Percentiles rank a stretch among this genome's conserved stretches.
Evolutionary conservation across 2,797 vertebrate species (phyloP).

Genomic region (Sardinella longiceps): DNA sequence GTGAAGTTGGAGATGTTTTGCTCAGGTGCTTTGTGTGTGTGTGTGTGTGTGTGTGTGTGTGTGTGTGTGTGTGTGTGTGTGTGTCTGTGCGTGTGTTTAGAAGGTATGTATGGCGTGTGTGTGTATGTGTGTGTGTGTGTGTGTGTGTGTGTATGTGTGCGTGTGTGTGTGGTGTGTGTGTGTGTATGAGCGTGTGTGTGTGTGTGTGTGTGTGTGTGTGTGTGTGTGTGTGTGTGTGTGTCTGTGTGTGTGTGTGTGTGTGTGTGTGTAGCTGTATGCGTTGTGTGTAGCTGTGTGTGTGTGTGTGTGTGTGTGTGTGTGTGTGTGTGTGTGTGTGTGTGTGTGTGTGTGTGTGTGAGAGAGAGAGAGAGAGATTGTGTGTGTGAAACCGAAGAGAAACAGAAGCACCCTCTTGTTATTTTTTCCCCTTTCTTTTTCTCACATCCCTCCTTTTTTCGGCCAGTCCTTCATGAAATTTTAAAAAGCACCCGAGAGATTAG

Average conservation of each 20-base stretch:
- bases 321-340: constrained; percentile 5
- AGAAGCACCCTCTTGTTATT: not conserved
- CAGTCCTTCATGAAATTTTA: constrained; percentile 77
- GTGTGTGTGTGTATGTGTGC: no score
- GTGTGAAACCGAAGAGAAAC: not conserved
- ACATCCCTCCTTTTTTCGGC: constrained; percentile 62
- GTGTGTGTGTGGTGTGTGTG: not conserved
- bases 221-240: not conserved
- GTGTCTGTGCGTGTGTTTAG: no score
- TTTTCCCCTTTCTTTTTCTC: not conserved
- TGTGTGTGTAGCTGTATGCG: no score
- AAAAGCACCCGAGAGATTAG: constrained; percentile 72
- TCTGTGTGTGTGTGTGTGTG: no score
- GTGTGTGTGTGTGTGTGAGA: not conserved
- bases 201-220: constrained; percentile 4
- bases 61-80: no score
- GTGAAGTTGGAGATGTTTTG: no score
- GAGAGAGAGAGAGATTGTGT: no score
- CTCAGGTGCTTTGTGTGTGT: no score
- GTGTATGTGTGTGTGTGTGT: no score
- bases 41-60: no score
- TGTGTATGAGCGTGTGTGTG: not conserved
- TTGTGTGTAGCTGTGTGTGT: not conserved
- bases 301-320: constrained; percentile 3
- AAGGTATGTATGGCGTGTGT: no score